Evolutionary conservation across 2,888 invertebrate species (phyloP).

Genomic region (Tetropium fuscum): DNA sequence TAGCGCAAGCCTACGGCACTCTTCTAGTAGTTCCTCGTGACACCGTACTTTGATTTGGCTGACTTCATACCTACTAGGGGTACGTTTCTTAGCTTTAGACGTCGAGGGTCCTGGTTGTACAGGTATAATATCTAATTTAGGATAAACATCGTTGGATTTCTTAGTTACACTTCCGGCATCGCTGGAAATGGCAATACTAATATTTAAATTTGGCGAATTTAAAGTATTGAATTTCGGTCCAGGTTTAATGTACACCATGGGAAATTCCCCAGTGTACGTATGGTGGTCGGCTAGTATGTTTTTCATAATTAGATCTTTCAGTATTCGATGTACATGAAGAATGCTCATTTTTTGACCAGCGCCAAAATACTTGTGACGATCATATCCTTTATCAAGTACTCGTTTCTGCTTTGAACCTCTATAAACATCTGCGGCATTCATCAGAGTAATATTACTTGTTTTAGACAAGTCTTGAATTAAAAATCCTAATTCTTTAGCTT

Average conservation of each 20-base stretch:
- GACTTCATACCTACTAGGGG: slow-evolving; percentile 40
- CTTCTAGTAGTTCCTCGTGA: slow-evolving; percentile 75
- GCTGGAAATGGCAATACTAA: slow-evolving; percentile 41
- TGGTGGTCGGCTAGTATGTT: slow-evolving; percentile 72
- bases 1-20: slow-evolving; percentile 73
- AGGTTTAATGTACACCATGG: slow-evolving; percentile 83
- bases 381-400: slow-evolving; percentile 72
- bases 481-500: slow-evolving; percentile 77
- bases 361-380: slow-evolving; percentile 75
- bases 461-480: slow-evolving; percentile 74
- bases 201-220: slow-evolving; percentile 37
- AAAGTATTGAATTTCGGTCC: slow-evolving; percentile 74
- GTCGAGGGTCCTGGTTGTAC: neutral
- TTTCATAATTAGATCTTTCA: slow-evolving; percentile 86
- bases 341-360: slow-evolving; percentile 75
- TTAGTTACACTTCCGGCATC: slow-evolving; percentile 9
- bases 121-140: neutral
- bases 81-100: slow-evolving; percentile 2
- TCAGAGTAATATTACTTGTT: slow-evolving; percentile 72
- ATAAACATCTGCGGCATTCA: slow-evolving; percentile 83
- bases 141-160: neutral
- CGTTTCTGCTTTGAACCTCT: slow-evolving; percentile 77
- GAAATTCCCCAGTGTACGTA: slow-evolving; percentile 79
- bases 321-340: slow-evolving; percentile 82
- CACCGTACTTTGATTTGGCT: slow-evolving; percentile 71